Evolutionary conservation across 2,797 vertebrate species (phyloP), one percentile per base, ranked within the genome.

Genomic region (Atherinosoma microstoma): DNA sequence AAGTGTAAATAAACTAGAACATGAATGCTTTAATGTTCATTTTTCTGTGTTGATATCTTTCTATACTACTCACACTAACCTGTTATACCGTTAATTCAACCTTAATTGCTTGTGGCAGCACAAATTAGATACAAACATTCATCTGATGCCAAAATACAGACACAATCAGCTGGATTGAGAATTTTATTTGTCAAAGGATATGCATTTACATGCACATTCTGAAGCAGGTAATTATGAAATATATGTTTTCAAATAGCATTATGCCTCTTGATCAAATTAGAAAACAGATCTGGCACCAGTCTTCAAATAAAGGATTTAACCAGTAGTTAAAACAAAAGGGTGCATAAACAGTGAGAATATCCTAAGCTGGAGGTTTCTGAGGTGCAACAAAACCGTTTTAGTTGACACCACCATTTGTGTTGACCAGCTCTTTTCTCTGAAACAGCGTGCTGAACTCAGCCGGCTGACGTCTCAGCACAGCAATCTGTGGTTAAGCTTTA

Each of bases 121-220:
- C 2, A 6, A 75, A 34, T 71, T n/a, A 49, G 3, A 9, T 32
- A 30, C 16, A 63, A 74, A 42, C 6, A 13, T 18, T 8, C 0
- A 35, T 47, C 24, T 56, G 2, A 36, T 49, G 9, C 59, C 0
- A 58, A 79, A 59, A 69, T 2, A 76, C 12, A 60, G 18, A 80
- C 6, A 72, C 22, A 69, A 51, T 9, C 64, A 56, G 54, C 35
- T 87, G 76, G 56, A 83, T 79, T 85, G 67, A 85, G 35, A 65
- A 30, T 83, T 93, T 94, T 92, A 96, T 96, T 74, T 97, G 95
- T 96, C 80, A 95, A 95, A 96, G 87, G 86, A 93, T 96, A 96
- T 94, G 96, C 94, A 96, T 96, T 95, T 95, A 96, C 93, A 96
- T 95, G 95, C 96, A 94, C 93, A 93, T 95, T 96, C 93, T 67